phyloP scores from a whole-genome alignment of 2,797 vertebrate species.

The Siniperca obscura region DNA sequence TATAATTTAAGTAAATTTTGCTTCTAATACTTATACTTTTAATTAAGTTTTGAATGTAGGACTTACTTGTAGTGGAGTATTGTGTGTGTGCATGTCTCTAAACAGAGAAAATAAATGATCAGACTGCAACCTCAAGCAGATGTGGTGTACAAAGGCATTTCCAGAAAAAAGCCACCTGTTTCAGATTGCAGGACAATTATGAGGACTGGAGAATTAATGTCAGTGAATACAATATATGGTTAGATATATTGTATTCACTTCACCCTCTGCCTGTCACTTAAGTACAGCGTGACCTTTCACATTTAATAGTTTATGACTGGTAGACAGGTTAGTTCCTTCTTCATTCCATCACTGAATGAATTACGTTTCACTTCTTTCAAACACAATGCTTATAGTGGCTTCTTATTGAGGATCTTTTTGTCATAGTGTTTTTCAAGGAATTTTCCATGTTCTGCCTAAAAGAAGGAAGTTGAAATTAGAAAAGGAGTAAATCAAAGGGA shows the following conservation, averaged over 20 bases:
- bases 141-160: slow-evolving; percentile 12
- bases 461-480: slow-evolving; percentile 21
- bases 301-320: neutral
- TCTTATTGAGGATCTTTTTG: neutral
- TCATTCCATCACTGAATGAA: neutral
- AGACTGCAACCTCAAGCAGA: neutral
- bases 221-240: neutral
- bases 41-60: too few species aligned
- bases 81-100: neutral
- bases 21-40: too few species aligned
- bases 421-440: slow-evolving; percentile 19
- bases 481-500: slow-evolving; percentile 20
- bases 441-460: slow-evolving; percentile 16
- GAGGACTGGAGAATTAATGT: neutral
- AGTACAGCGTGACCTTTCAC: neutral
- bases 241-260: neutral
- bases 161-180: neutral
- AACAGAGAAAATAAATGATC: neutral
- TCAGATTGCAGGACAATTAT: neutral
- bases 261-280: neutral
- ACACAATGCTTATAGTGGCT: neutral
- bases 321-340: slow-evolving; percentile 18
- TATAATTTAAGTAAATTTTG: too few species aligned
- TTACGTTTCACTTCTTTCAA: neutral
- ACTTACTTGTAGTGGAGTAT: too few species aligned